Conservation (phyloP, 2,113 vertebrate species). For the Lichenostomus cassidix region DNA sequence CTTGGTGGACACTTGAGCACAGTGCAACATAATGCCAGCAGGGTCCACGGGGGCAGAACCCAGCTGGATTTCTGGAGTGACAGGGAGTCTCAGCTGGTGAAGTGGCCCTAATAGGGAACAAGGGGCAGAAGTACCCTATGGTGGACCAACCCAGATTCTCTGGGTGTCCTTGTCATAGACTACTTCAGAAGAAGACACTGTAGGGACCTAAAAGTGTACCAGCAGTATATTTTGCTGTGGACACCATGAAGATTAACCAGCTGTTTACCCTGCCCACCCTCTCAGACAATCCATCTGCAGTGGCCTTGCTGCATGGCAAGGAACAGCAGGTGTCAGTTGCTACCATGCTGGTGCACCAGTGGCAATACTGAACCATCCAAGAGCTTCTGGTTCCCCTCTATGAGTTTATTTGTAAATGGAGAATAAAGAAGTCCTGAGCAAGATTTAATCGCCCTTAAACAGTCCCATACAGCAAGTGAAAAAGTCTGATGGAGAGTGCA, state of each 20-base stretch:
- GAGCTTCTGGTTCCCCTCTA: background rate
- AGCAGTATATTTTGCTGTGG: background rate
- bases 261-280: background rate
- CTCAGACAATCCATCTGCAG: background rate
- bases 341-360: background rate
- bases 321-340: background rate
- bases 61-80: background rate
- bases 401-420: background rate
- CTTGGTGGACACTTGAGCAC: background rate
- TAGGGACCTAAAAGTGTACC: background rate
- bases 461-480: too few relatives aligned
- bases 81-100: background rate
- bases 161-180: background rate
- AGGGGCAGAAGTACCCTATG: background rate
- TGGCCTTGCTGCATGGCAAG: background rate
- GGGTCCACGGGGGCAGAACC: background rate
- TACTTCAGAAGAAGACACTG: background rate
- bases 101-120: background rate
- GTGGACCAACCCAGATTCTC: background rate
- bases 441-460: background rate
- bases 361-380: background rate
- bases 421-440: background rate
- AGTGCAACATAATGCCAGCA: background rate
- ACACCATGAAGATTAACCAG: background rate
- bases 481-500: background rate